These are phyloP conservation scores for Thera britannica DNA, from an alignment of 2,888 invertebrate genomes.

Conservation along the genomic window DNA sequence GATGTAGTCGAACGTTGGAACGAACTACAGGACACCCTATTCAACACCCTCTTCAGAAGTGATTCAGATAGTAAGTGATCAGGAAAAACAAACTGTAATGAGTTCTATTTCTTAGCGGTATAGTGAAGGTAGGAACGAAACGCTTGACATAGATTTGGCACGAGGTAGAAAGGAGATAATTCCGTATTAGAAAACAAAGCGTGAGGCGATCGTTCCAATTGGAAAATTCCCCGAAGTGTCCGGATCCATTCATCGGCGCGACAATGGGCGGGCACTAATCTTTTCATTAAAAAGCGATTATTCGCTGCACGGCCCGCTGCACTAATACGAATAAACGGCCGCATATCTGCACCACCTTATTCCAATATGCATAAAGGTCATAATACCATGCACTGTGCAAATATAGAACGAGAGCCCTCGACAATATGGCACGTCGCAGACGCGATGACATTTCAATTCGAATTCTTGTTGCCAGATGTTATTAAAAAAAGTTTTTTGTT, in stretches of 20 bases:
- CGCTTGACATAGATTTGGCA: not conserved
- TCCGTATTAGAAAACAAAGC: constrained; percentile 42
- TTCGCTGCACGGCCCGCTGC: constrained; percentile 78
- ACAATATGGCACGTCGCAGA: constrained; percentile 70
- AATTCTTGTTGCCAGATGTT: constrained; percentile 73
- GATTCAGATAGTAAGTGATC: no score
- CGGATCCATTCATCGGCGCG: constrained; percentile 67
- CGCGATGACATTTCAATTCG: constrained; percentile 82
- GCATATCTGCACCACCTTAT: constrained; percentile 45
- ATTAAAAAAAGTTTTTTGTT: constrained; percentile 66
- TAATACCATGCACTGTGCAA: constrained; percentile 40
- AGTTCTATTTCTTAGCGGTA: no score
- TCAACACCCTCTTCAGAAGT: no score
- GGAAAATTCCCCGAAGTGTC: constrained; percentile 77
- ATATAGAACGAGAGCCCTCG: constrained; percentile 45
- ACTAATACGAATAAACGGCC: constrained; percentile 75
- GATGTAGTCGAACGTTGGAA: no score
- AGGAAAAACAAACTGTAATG: no score
- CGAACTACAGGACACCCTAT: no score
- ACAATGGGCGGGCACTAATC: constrained; percentile 78
- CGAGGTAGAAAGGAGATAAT: constrained; percentile 8
- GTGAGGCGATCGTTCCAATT: constrained; percentile 64
- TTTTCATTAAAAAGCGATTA: constrained; percentile 85
- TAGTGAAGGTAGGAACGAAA: no score
- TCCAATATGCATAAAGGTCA: constrained; percentile 41